Base-by-base conservation (phyloP, 2,797 vertebrate genomes). In the Acrocephalus scirpaceus region DNA sequence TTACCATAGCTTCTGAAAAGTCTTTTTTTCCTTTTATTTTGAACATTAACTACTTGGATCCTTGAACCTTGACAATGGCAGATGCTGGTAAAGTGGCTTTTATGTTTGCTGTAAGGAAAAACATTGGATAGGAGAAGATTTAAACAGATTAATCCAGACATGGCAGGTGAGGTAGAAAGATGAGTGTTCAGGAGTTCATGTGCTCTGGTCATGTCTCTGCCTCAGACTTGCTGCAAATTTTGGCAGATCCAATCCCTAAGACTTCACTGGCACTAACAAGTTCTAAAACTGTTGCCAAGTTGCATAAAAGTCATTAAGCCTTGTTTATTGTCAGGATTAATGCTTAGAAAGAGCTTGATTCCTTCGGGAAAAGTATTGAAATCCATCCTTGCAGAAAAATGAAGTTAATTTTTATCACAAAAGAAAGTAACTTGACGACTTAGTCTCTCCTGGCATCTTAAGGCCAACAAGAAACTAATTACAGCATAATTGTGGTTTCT, bases 361-460 rank as follows among this genome's bases (percentile, higher is more conserved):
- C 61, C 82, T 73, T 62, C 3, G 7, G 65, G 72, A 56, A 70
- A 73, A 71, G 40, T 38, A 60, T 26, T 87, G 65, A 80, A 82
- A 89, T 34, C n/a, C 56, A 64, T 60, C 64, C 81, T 86, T 86
- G 78, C 75, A 88, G 87, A 83, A 94, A 93, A 91, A 88, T 44
- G 40, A 64, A 89, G 91, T 85, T 90, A 74, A 86, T 88, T 86
- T 90, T 88, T 67, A 85, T 67, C 61, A 83, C 71, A 71, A 64
- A 87, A 82, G 89, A 48, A 94, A 65, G 27, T 47, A 64, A 81
- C 32, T 67, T 77, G 64, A 83, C 12, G 26, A 0, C 27, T 91
- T 70, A 4, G 86, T 38, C 53, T 76, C 65, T 64, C 50, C 65
- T 91, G 71, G 57, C 34, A n/a, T 91, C 57, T 72, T 45, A 6